Conservation (phyloP, 2,113 vertebrate genomes). For the Pipa parva region DNA sequence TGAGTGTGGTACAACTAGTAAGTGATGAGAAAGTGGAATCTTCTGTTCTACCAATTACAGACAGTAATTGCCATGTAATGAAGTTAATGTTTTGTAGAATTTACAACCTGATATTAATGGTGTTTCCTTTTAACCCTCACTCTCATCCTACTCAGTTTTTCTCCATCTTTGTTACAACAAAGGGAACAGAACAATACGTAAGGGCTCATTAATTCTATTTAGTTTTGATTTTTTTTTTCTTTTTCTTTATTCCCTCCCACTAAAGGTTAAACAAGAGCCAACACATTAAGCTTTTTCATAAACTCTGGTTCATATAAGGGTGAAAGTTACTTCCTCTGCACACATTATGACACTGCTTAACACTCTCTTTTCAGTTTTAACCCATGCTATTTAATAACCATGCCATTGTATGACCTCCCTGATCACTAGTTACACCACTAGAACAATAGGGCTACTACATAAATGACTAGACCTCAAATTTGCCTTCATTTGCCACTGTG, state of each 20-base stretch:
- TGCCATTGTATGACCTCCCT: constrained; percentile 64
- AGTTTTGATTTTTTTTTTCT: constrained; percentile 61
- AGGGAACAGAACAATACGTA: constrained; percentile 70
- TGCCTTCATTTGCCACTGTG: constrained; percentile 63
- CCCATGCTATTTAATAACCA: constrained; percentile 52
- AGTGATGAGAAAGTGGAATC: constrained; percentile 65
- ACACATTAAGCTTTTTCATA: constrained; percentile 56
- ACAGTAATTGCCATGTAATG: constrained; percentile 83
- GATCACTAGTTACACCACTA: constrained; percentile 67
- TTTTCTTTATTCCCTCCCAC: constrained; percentile 54
- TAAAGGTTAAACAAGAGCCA: constrained; percentile 69
- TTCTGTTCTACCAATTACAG: constrained; percentile 72
- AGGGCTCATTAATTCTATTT: constrained; percentile 76
- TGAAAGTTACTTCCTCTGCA: constrained; percentile 56
- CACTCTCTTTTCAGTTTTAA: constrained; percentile 54
- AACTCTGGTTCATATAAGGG: constrained; percentile 66
- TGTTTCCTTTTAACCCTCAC: constrained; percentile 55
- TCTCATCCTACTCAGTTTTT: constrained; percentile 59
- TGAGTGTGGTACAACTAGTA: constrained; percentile 63
- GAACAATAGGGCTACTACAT: constrained; percentile 62
- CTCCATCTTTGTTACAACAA: constrained; percentile 63
- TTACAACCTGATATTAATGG: constrained; percentile 76
- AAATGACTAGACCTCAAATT: constrained; percentile 63
- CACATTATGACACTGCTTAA: constrained; percentile 50
- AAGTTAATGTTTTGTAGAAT: constrained; percentile 89